phyloP scores from a whole-genome alignment of 2,113 vertebrate genomes.

The Anolis sagrei region DNA sequence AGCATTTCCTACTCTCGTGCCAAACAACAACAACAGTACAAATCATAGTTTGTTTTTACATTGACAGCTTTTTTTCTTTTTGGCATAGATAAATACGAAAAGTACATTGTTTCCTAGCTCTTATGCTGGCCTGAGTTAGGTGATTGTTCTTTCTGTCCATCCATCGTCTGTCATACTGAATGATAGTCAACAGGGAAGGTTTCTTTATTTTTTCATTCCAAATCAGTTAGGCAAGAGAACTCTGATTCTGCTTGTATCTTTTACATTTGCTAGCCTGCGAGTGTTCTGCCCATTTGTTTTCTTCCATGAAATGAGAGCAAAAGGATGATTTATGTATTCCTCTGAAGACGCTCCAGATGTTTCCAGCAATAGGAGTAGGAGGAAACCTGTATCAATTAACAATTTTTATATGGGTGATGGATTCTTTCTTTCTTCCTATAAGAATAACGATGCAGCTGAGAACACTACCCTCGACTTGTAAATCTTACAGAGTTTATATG shows the following conservation, averaged over 20 bases:
- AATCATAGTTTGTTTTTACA: not conserved
- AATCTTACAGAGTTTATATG: no score
- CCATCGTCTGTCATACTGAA: not conserved
- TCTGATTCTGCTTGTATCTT: constrained; percentile 28
- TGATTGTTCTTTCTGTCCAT: not conserved
- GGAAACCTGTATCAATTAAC: constrained; percentile 26
- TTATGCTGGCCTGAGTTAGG: not conserved
- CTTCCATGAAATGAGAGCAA: constrained; percentile 19
- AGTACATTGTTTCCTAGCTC: not conserved
- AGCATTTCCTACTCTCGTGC: not conserved
- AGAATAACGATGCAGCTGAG: not conserved
- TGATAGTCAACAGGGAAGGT: not conserved
- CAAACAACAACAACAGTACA: not conserved
- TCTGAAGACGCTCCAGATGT: constrained; percentile 17
- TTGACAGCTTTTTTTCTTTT: not conserved
- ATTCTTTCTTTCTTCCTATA: not conserved
- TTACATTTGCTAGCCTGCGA: not conserved
- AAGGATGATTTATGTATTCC: constrained; percentile 25
- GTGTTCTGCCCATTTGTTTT: constrained; percentile 34
- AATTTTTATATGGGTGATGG: not conserved
- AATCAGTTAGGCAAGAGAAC: not conserved
- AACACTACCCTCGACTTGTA: no score
- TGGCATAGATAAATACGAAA: not conserved
- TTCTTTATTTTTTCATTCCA: not conserved
- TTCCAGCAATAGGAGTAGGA: constrained; percentile 16